Percentiles rank a stretch among this genome's conserved stretches.
Conservation (phyloP, 2,888 invertebrate species). For the Lepetodrilus schrolli region DNA sequence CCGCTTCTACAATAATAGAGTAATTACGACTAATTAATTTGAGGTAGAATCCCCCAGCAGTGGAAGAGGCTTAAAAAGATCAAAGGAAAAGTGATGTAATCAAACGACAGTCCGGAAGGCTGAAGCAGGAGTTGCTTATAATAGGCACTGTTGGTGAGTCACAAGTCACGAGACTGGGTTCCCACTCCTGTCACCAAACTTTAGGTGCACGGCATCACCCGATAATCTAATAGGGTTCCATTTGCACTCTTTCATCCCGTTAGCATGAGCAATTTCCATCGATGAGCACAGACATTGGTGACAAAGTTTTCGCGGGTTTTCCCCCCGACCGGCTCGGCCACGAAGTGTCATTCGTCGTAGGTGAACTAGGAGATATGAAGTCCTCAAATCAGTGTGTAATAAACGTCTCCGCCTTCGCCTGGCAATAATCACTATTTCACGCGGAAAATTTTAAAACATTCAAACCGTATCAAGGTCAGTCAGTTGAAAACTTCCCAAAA, state of each 20-base stretch:
- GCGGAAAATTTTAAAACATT: slow-evolving; percentile 18
- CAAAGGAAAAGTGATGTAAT: slow-evolving; percentile 20
- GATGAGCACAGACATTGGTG: neutral
- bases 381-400: slow-evolving; percentile 2
- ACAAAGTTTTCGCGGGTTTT: slow-evolving; percentile 17
- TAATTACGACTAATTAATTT: slow-evolving; percentile 24
- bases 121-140: neutral
- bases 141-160: neutral
- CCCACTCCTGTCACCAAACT: neutral
- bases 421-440: neutral
- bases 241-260: neutral
- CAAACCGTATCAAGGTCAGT: neutral
- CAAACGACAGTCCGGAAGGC: slow-evolving; percentile 4
- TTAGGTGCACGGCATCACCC: neutral
- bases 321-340: neutral
- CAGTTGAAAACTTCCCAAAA: too few relatives aligned
- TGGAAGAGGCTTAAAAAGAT: slow-evolving; percentile 20
- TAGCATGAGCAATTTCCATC: neutral
- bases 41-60: slow-evolving; percentile 13
- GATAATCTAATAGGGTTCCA: neutral
- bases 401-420: neutral
- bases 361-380: neutral
- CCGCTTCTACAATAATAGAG: slow-evolving; percentile 18
- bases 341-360: neutral
- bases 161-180: neutral